Percentiles rank a stretch among this genome's conserved stretches.
These are phyloP conservation scores for Cactoblastis cactorum DNA, from an alignment of 2,888 invertebrate species.

Conservation along the genomic window DNA sequence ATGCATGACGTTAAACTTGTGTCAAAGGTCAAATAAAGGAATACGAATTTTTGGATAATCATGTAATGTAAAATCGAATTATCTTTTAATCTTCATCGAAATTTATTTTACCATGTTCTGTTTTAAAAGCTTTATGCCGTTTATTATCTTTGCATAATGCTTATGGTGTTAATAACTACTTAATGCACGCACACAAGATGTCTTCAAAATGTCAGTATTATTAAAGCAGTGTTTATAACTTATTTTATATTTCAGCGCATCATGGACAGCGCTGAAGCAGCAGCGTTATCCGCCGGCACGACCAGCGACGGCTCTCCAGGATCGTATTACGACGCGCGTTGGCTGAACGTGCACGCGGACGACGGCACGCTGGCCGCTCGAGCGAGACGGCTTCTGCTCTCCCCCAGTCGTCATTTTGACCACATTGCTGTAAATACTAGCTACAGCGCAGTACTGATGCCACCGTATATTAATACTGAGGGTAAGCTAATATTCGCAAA, in stretches of 20 bases:
- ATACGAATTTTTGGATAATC: no score
- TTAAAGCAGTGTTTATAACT: not conserved
- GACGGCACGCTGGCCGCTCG: conserved; percentile 86
- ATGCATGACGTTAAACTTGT: not conserved
- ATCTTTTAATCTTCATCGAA: no score
- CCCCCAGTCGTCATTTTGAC: conserved; percentile 91
- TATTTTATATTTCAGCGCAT: conserved; percentile 81
- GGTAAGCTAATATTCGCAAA: conserved; percentile 59
- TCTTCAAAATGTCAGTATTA: no score
- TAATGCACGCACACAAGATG: no score
- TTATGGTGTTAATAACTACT: no score
- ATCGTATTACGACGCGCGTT: conserved; percentile 89
- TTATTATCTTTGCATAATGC: no score
- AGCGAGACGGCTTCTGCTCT: conserved; percentile 84
- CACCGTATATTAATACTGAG: conserved; percentile 86
- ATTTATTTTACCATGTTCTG: no score
- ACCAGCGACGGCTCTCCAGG: conserved; percentile 79
- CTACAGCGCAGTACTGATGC: conserved; percentile 93
- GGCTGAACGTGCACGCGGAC: conserved; percentile 87
- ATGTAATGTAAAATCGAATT: no score
- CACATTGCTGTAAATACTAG: conserved; percentile 91
- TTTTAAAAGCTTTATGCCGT: no score
- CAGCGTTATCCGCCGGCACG: conserved; percentile 82
- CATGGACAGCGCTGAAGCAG: conserved; percentile 95
- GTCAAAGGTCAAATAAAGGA: no score